A percentile compares a stretch with the other conserved stretches of the same genome.
Conservation (phyloP, 2,888 invertebrate species). For the Oligia fasciuncula region DNA sequence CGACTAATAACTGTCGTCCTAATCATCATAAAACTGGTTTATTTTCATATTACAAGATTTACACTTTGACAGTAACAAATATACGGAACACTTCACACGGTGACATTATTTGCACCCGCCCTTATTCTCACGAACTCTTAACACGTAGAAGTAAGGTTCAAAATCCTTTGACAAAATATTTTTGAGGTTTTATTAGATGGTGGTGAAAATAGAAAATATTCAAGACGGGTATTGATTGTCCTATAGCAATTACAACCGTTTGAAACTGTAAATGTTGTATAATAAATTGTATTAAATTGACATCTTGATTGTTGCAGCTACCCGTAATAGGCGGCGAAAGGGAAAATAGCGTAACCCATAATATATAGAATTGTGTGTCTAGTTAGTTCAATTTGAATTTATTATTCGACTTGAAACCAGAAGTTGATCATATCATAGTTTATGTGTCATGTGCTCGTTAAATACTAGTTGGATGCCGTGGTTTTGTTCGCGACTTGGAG, state of each 20-base stretch:
- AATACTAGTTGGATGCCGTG: not conserved
- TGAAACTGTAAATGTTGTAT: constrained; percentile 68
- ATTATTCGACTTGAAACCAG: constrained; percentile 37
- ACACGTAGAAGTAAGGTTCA: not conserved
- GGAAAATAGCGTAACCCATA: constrained; percentile 54
- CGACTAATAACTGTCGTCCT: constrained; percentile 30
- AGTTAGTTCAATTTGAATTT: constrained; percentile 53
- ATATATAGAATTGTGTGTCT: constrained; percentile 35
- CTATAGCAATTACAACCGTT: constrained; percentile 69
- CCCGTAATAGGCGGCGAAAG: constrained; percentile 54
- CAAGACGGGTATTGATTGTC: constrained; percentile 74
- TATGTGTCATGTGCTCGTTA: constrained; percentile 15
- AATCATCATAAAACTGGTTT: constrained; percentile 56
- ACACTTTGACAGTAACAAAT: constrained; percentile 68
- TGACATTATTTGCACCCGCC: not conserved
- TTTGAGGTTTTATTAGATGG: not conserved
- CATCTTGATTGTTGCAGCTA: constrained; percentile 69
- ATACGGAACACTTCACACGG: constrained; percentile 47
- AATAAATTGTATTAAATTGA: constrained; percentile 78
- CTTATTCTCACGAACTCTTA: not conserved
- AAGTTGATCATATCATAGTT: constrained; percentile 51
- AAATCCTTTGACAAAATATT: constrained; percentile 7
- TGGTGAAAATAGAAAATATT: constrained; percentile 52
- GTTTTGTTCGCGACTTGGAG: not conserved
- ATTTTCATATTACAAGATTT: constrained; percentile 64